Percentiles rank a stretch among this genome's conserved stretches.
Evolutionary conservation across 2,888 invertebrate species (phyloP).

Genomic region (Ophion slaviceki): DNA sequence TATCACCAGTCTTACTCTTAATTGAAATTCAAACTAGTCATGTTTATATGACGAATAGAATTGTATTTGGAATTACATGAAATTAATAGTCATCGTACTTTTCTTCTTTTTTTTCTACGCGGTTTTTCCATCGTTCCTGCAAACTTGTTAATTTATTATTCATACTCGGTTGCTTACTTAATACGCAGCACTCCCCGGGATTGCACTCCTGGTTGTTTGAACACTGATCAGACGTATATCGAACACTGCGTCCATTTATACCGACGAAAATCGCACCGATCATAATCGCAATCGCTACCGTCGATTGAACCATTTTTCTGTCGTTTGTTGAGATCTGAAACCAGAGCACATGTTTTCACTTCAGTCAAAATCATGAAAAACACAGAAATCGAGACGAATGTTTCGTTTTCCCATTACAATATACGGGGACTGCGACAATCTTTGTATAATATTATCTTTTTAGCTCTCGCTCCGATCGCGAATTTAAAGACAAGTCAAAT

Average conservation of each 20-base stretch:
- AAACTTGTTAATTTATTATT: not conserved
- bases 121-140: not conserved
- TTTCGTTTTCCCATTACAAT: not conserved
- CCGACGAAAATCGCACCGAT: constrained; percentile 43
- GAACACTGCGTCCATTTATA: constrained; percentile 51
- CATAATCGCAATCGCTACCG: constrained; percentile 42
- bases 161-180: constrained; percentile 68
- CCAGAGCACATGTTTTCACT: not conserved
- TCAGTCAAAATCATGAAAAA: not conserved
- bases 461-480: too few relatives aligned
- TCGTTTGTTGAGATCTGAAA: constrained; percentile 21
- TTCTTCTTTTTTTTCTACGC: not conserved
- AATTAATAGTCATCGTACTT: not conserved
- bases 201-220: constrained; percentile 71
- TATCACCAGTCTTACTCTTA: too few relatives aligned
- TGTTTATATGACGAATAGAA: too few relatives aligned
- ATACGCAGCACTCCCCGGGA: constrained; percentile 73
- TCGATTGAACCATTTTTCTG: constrained; percentile 43
- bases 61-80: too few relatives aligned
- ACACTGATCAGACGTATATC: constrained; percentile 66
- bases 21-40: too few relatives aligned
- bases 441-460: too few relatives aligned
- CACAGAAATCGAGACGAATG: not conserved
- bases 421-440: too few relatives aligned
- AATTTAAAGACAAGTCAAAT: too few relatives aligned